A percentile compares a stretch with the other conserved stretches of the same genome.
These are phyloP conservation scores for Tribolium freemani DNA, from an alignment of 2,888 invertebrate species.

Conservation along the genomic window DNA sequence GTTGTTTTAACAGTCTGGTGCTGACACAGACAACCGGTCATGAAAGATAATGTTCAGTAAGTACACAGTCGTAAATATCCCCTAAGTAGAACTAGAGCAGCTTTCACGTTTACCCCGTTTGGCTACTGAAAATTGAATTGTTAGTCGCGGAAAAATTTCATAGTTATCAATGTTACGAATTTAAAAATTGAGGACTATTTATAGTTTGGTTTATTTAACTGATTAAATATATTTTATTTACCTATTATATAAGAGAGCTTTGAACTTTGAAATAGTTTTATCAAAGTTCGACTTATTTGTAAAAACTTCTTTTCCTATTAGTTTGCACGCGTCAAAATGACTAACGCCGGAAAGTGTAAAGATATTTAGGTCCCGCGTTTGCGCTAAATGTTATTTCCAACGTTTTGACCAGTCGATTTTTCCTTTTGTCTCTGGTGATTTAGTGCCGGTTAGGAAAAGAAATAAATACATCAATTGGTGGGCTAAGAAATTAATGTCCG, in stretches of 20 bases:
- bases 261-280: constrained; percentile 10
- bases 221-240: constrained; percentile 10
- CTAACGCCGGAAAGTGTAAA: neutral
- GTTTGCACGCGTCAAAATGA: neutral
- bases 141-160: neutral
- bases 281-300: neutral
- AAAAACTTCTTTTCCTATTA: neutral
- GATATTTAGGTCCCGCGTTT: neutral
- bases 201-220: neutral
- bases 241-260: constrained; percentile 16
- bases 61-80: neutral
- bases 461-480: constrained; percentile 47
- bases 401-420: neutral
- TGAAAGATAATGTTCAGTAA: neutral
- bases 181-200: neutral
- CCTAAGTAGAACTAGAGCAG: constrained; percentile 3
- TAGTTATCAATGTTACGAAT: neutral
- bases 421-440: neutral
- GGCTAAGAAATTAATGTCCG: constrained; percentile 48
- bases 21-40: neutral
- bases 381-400: neutral
- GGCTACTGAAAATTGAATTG: neutral
- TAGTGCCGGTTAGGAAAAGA: constrained; percentile 6
- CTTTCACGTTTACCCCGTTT: constrained; percentile 2
- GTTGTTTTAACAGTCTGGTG: neutral